These are phyloP conservation scores for Lordiphosa stackelbergi DNA, from an alignment of 1,140 invertebrate genomes.

Conservation along the genomic window DNA sequence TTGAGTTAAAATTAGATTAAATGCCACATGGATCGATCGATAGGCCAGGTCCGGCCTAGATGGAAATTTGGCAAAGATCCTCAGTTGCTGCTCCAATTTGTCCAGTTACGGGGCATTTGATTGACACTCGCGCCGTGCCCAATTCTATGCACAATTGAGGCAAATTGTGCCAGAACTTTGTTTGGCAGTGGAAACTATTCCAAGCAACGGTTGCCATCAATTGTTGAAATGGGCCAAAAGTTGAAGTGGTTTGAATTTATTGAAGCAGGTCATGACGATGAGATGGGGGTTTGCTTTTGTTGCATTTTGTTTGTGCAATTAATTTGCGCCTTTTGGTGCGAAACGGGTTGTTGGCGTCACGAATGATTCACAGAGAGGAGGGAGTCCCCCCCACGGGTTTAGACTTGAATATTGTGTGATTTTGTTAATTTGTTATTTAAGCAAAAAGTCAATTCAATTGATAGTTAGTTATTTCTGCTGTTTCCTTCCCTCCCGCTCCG, in stretches of 20 bases:
- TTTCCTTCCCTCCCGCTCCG: too few relatives aligned
- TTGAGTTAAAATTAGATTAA: slow-evolving; percentile 73
- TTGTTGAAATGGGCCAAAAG: slow-evolving; percentile 15
- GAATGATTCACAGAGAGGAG: slow-evolving; percentile 19
- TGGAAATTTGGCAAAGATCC: slow-evolving; percentile 4
- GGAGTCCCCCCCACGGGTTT: too few relatives aligned
- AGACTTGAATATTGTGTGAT: slow-evolving; percentile 12
- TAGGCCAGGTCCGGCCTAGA: slow-evolving; percentile 2
- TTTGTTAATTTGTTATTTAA: slow-evolving; percentile 11
- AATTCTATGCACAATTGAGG: slow-evolving; percentile 31
- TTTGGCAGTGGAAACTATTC: slow-evolving; percentile 36
- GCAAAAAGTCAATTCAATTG: not conserved
- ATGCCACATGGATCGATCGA: slow-evolving; percentile 26
- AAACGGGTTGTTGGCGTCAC: slow-evolving; percentile 34
- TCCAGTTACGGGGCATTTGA: slow-evolving; percentile 19
- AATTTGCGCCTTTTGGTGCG: slow-evolving; percentile 33
- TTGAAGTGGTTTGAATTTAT: slow-evolving; percentile 35
- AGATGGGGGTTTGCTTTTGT: not conserved
- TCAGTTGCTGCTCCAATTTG: slow-evolving; percentile 24
- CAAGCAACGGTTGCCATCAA: slow-evolving; percentile 46
- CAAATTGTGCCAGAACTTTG: slow-evolving; percentile 38
- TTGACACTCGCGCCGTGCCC: slow-evolving; percentile 44
- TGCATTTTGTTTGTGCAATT: slow-evolving; percentile 45
- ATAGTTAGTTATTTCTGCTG: too few relatives aligned
- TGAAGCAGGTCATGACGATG: slow-evolving; percentile 61